These are phyloP conservation scores for Channa maculata DNA, from an alignment of 2,113 vertebrate species.

Conservation along the genomic window DNA sequence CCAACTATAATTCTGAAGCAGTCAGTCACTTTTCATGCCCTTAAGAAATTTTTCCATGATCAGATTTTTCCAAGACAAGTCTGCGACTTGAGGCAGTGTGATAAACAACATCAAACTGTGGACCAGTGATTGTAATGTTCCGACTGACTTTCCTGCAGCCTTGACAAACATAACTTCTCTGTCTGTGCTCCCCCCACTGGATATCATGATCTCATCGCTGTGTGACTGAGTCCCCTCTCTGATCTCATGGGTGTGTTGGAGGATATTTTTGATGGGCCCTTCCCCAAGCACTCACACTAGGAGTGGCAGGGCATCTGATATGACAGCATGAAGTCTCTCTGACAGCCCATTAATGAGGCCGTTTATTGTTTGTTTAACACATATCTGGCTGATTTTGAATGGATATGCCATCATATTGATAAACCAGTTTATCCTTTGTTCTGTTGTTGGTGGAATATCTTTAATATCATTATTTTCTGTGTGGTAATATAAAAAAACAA, in stretches of 20 bases:
- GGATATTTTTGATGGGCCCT: conserved; percentile 75
- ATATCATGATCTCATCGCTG: conserved; percentile 78
- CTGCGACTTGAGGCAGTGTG: conserved; percentile 49
- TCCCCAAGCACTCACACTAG: conserved; percentile 58
- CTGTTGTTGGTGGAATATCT: background rate
- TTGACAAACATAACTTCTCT: conserved; percentile 44
- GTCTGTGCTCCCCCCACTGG: conserved; percentile 58
- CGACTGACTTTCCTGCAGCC: conserved; percentile 63
- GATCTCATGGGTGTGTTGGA: conserved; percentile 75
- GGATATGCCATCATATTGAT: conserved; percentile 7
- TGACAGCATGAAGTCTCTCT: conserved; percentile 48
- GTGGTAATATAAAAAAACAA: background rate
- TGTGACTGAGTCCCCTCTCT: conserved; percentile 73
- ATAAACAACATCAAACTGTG: conserved; percentile 71
- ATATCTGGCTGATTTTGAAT: conserved; percentile 39
- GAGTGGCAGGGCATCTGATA: conserved; percentile 71
- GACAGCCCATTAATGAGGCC: conserved; percentile 64
- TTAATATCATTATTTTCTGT: background rate
- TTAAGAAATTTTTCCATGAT: conserved; percentile 64
- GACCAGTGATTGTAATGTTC: conserved; percentile 65
- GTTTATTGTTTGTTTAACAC: conserved; percentile 47
- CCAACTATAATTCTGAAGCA: conserved; percentile 22
- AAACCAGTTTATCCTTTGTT: conserved; percentile 17
- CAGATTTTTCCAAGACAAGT: conserved; percentile 45
- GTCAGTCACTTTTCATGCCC: conserved; percentile 51